These are phyloP conservation scores for Vulpes vulpes DNA, from an alignment of 2,113 vertebrate species.

Conservation along the genomic window DNA sequence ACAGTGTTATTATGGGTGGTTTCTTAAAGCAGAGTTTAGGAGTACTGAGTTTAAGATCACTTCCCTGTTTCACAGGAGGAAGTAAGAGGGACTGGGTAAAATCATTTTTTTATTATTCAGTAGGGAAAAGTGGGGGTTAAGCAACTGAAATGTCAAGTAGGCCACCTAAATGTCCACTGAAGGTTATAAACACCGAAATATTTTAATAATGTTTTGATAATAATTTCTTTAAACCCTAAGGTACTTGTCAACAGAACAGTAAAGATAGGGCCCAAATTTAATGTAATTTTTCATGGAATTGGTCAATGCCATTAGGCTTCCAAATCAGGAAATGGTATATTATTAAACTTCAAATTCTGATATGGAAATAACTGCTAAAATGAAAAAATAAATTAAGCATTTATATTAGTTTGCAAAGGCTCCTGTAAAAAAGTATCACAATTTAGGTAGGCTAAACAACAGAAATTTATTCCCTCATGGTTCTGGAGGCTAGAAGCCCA, in stretches of 20 bases:
- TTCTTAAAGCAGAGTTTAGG: background rate
- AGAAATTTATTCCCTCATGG: background rate
- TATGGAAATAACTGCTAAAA: conserved; percentile 47
- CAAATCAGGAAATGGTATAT: conserved; percentile 37
- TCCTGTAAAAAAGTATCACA: background rate
- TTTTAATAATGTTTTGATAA: conserved; percentile 44
- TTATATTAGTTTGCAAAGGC: background rate
- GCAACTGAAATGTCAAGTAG: background rate
- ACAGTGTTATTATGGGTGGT: background rate
- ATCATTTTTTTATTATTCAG: conserved; percentile 47
- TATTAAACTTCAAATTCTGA: conserved; percentile 29
- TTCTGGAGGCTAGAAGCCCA: background rate
- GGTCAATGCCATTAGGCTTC: background rate
- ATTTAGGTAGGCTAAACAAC: background rate
- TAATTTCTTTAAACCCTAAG: background rate
- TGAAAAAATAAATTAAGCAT: conserved; percentile 20
- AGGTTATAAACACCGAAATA: background rate
- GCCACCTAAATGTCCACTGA: background rate
- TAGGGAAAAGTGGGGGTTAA: background rate
- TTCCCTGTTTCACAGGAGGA: background rate
- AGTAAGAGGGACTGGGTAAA: background rate
- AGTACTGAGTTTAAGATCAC: background rate
- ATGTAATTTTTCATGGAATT: conserved; percentile 27
- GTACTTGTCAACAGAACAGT: background rate
- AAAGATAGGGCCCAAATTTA: background rate